Evolutionary conservation across 2,113 vertebrate species (phyloP), one percentile per base, ranked within the genome.

Genomic region (Mixornis gularis): DNA sequence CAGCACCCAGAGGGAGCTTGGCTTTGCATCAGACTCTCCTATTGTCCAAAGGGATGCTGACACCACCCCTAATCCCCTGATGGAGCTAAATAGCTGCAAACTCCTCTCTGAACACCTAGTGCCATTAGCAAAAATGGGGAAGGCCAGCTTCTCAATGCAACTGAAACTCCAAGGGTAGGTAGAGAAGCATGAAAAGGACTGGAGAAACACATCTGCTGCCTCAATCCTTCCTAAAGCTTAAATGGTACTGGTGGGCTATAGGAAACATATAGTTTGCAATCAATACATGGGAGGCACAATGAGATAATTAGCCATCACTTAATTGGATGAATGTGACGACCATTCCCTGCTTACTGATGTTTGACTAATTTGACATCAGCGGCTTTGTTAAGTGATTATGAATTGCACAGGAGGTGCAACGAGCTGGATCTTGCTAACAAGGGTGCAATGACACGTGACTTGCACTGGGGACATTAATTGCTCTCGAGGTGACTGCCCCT

Each of bases 321-420:
- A 93, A 64, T 44, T 49, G 89, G 83, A 90, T 91, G 85, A 85
- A 96, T 89, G 74, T 78, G 82, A 95, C 0, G 27, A 90, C 94
- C 85, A 77, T 96, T 96, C 87, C 49, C 66, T 74, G 87, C 92
- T 96, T 93, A 92, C 87, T 93, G 93, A 93, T 85, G 96, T 96
- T 94, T 94, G 86, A 87, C 79, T 97, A 95, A 97, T 96, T 94
- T 95, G 79, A 84, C 89, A 90, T 89, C 66, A 85, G 66, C 0
- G 4, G 77, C 56, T 95, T 91, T 85, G 79, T 92, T 95, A 93
- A 94, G 73, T 3, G 6, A 60, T 87, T 83, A 83, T 91, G 85
- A 87, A 94, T 88, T 72, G 77, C 69, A 62, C 16, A 32, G 83
- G 60, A 68, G 49, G 49, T 2, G 30, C 62, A 73, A 26, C 0